These are phyloP conservation scores for Mycalesis mineus DNA, from an alignment of 2,888 invertebrate species.

Conservation along the genomic window DNA sequence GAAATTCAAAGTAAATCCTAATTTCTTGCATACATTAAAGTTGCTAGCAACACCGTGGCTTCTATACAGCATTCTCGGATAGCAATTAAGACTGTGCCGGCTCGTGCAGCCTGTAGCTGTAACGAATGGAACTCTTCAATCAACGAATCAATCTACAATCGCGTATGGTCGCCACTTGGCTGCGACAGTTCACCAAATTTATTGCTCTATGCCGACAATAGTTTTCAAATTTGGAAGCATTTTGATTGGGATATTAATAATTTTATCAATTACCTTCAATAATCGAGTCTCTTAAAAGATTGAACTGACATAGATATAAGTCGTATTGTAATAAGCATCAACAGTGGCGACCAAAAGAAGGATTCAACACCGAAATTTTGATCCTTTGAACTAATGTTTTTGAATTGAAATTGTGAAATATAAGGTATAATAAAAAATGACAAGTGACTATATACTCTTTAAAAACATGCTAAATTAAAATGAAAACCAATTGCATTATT, in stretches of 20 bases:
- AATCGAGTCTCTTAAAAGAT: no score
- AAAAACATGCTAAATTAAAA: no score
- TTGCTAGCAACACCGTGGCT: constrained; percentile 16
- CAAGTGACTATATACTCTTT: no score
- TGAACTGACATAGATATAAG: no score
- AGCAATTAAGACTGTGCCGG: constrained; percentile 72
- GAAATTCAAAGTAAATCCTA: neutral
- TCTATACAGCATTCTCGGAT: constrained; percentile 56
- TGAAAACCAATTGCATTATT: no score
- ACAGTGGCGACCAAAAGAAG: no score
- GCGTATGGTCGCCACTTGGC: constrained; percentile 72
- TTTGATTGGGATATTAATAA: constrained; percentile 47
- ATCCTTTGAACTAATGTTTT: no score
- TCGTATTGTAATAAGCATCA: no score
- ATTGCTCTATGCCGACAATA: constrained; percentile 57
- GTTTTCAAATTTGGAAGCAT: constrained; percentile 71
- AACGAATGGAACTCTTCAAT: constrained; percentile 76
- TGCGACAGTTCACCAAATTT: constrained; percentile 74
- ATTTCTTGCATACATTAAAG: neutral
- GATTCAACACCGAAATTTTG: no score
- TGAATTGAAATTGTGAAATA: no score
- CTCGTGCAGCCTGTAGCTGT: constrained; percentile 52
- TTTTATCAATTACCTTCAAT: no score
- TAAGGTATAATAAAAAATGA: no score
- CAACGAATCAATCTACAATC: constrained; percentile 77